phyloP scores from a whole-genome alignment of 1,140 invertebrate genomes.

The Papilio machaon region DNA sequence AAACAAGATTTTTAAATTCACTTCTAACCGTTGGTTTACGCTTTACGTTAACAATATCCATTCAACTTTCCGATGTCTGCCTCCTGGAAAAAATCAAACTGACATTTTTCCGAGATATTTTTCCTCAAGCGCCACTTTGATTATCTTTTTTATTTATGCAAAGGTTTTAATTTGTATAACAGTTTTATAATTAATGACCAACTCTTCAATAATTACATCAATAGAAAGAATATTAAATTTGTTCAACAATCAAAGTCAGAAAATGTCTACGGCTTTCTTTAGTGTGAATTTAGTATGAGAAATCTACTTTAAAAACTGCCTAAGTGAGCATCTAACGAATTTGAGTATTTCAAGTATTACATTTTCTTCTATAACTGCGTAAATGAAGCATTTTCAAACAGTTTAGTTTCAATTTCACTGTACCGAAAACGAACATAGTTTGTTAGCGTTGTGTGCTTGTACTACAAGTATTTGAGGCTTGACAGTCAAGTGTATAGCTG shows the following conservation, averaged over 20 bases:
- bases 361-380: too few relatives aligned
- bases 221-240: too few relatives aligned
- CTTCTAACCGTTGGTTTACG: background rate
- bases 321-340: too few relatives aligned
- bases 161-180: background rate
- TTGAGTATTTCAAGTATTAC: too few relatives aligned
- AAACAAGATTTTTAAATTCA: background rate
- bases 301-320: too few relatives aligned
- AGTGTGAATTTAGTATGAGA: too few relatives aligned
- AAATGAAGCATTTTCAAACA: too few relatives aligned
- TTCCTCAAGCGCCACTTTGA: background rate
- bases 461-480: background rate
- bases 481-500: background rate
- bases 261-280: too few relatives aligned
- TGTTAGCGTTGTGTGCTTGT: background rate
- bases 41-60: background rate
- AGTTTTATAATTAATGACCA: background rate
- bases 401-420: background rate
- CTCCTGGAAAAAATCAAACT: background rate
- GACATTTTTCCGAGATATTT: background rate
- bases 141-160: background rate
- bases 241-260: too few relatives aligned
- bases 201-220: background rate
- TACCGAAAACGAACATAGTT: background rate
- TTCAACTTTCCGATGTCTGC: conserved; percentile 2